Base-by-base conservation (phyloP, 2,888 invertebrate species). In the Tetragonisca angustula region DNA sequence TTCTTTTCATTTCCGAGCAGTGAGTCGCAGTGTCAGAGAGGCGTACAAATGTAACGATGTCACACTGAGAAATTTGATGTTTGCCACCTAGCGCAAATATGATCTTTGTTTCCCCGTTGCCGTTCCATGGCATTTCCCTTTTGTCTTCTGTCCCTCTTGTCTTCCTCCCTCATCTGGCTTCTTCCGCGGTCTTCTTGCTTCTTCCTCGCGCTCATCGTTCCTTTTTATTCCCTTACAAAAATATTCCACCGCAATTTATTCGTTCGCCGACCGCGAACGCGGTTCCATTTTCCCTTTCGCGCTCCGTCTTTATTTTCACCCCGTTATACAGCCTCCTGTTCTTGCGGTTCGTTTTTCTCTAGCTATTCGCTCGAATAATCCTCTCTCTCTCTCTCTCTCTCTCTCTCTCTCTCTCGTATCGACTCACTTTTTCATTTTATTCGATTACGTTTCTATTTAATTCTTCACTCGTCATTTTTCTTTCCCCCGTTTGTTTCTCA, bases 241-340 rank as follows among this genome's bases (percentile, higher is more conserved):
- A 68, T 67, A 69, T 70, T n/a, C 71, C 5, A 1, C 21, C 24
- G 32, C 49, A n/a, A 65, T 70, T 79, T 56, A 65, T 43, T 32
- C 52, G 9, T 52, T 50, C 4, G 6, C 64, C 5, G 11, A 9
- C 6, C 4, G 17, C 21, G 32, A 32, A 32, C 32, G 9, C 9
- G 4, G 15, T 21, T 13, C 54, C 13, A 21, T 75, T 65, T 43
- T n/a, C 13, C 21, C 24, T n/a, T 21, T 32, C 9, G n/a, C 27
- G 9, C n/a, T 62, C 49, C 43, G 6, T 49, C n/a, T 62, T 69
- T 17, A 27, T 76, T 73, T 52, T 24, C 5, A 3, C 11, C 50
- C 36, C 11, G 21, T 43, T 32, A 50, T 43, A 52, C 4, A 50
- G 15, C n/a, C 27, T 4, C n/a, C 15, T 11, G 56, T 21, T 27